Percentiles rank a stretch among this genome's conserved stretches.
Conservation (phyloP, 2,888 invertebrate genomes). For the Deilephila porcellus region DNA sequence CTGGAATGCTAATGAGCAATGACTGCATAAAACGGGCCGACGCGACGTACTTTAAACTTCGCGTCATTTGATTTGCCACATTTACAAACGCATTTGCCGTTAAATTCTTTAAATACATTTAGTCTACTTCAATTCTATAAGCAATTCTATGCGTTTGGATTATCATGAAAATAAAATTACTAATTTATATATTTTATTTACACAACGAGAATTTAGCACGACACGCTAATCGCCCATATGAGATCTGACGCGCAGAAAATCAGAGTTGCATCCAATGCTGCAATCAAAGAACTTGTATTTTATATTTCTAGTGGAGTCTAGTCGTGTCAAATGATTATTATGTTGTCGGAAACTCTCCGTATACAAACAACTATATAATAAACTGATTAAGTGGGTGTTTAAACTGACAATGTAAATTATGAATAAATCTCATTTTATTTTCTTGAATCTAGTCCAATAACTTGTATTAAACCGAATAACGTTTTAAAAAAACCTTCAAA, state of each 20-base stretch:
- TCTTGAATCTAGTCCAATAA: neutral
- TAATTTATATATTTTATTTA: too few species aligned
- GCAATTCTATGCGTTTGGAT: neutral
- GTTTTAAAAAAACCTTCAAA: neutral
- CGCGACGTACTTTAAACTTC: slow-evolving; percentile 31
- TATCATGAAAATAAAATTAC: too few species aligned
- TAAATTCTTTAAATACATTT: neutral
- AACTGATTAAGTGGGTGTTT: neutral
- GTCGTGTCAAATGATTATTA: too few species aligned
- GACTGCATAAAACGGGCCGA: slow-evolving; percentile 39
- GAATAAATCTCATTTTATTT: neutral
- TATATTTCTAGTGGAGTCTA: too few species aligned
- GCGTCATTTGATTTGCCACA: slow-evolving; percentile 4
- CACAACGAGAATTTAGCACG: too few species aligned
- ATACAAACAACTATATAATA: neutral
- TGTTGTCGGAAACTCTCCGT: too few species aligned
- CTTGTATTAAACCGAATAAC: neutral
- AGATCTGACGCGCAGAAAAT: neutral
- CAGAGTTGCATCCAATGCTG: too few species aligned
- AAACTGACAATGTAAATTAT: slow-evolving; percentile 1
- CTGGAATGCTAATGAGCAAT: slow-evolving; percentile 67
- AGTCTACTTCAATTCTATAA: neutral
- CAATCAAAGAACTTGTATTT: too few species aligned
- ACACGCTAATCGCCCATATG: too few species aligned
- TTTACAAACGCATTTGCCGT: neutral